These are phyloP conservation scores for Amiota mariae DNA, from an alignment of 2,888 invertebrate genomes.

Conservation along the genomic window DNA sequence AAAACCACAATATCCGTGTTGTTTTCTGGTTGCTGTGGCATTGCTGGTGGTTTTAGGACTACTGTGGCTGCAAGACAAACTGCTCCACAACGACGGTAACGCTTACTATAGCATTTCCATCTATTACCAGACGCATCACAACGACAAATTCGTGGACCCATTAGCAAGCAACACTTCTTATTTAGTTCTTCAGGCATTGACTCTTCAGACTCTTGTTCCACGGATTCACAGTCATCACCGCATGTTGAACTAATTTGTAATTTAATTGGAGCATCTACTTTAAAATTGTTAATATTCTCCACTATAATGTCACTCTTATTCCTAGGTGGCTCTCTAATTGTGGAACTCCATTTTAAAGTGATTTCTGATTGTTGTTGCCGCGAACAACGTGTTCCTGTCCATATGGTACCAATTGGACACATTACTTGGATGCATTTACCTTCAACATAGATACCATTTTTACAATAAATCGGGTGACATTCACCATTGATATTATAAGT, in stretches of 20 bases:
- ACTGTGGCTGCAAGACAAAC: constrained; percentile 57
- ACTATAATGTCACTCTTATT: constrained; percentile 44
- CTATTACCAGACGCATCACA: constrained; percentile 27
- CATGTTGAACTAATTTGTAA: constrained; percentile 14
- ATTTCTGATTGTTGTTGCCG: not conserved
- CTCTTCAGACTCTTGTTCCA: not conserved
- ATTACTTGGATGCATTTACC: constrained; percentile 51
- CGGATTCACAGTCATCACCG: constrained; percentile 19
- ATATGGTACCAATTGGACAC: constrained; percentile 60
- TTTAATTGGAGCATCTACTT: constrained; percentile 50
- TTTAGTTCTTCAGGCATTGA: not conserved
- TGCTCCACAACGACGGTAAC: constrained; percentile 57
- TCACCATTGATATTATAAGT: constrained; percentile 46
- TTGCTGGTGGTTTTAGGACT: constrained; percentile 49
- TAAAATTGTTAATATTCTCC: constrained; percentile 55
- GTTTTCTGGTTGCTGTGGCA: constrained; percentile 41
- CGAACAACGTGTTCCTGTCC: constrained; percentile 57
- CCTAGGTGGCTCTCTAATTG: constrained; percentile 42
- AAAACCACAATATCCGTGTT: constrained; percentile 42
- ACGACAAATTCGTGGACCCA: constrained; percentile 61
- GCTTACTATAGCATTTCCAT: constrained; percentile 61
- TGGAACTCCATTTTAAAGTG: constrained; percentile 32
- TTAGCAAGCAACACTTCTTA: constrained; percentile 58
- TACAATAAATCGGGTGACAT: constrained; percentile 62
- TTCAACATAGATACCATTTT: constrained; percentile 44